phyloP scores from a whole-genome alignment of 2,888 invertebrate genomes.

The Platycheirus albimanus region DNA sequence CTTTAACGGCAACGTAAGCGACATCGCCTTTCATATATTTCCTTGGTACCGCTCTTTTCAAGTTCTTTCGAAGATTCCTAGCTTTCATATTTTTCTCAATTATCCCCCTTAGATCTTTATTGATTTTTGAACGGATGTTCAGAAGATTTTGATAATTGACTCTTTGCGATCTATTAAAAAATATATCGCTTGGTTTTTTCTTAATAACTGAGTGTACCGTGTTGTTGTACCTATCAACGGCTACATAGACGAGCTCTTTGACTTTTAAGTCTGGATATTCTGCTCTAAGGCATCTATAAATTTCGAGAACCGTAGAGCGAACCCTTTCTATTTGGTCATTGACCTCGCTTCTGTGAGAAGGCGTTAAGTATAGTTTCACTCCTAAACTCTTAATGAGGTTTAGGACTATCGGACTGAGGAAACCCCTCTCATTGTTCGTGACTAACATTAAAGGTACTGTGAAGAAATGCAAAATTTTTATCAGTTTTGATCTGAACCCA shows the following conservation, averaged over 20 bases:
- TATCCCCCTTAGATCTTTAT: slow-evolving; percentile 1
- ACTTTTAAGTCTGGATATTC: slow-evolving; percentile 30
- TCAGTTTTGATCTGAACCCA: slow-evolving; percentile 52
- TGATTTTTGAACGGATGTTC: slow-evolving; percentile 10
- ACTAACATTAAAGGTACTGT: slow-evolving; percentile 57
- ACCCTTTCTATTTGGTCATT: slow-evolving; percentile 19
- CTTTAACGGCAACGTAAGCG: slow-evolving; percentile 12
- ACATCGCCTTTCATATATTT: slow-evolving; percentile 1
- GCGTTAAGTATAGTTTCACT: no score
- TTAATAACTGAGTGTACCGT: slow-evolving; percentile 11
- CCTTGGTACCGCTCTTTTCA: not conserved
- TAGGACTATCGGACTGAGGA: slow-evolving; percentile 45
- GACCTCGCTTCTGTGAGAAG: slow-evolving; percentile 3
- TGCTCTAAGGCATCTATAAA: slow-evolving; percentile 7
- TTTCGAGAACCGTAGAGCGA: slow-evolving; percentile 38
- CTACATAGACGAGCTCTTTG: not conserved
- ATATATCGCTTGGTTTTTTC: not conserved
- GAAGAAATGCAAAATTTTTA: slow-evolving; percentile 62
- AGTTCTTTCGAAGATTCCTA: slow-evolving; percentile 1
- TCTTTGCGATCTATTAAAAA: slow-evolving; percentile 11
- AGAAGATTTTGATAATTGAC: slow-evolving; percentile 11
- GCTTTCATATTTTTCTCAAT: slow-evolving; percentile 9
- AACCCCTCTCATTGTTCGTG: slow-evolving; percentile 62
- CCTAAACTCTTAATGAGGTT: not conserved
- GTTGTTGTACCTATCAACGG: not conserved